A percentile compares a stretch with the other conserved stretches of the same genome.
phyloP scores from a whole-genome alignment of 2,797 vertebrate species.

The Myripristis jacobus region DNA sequence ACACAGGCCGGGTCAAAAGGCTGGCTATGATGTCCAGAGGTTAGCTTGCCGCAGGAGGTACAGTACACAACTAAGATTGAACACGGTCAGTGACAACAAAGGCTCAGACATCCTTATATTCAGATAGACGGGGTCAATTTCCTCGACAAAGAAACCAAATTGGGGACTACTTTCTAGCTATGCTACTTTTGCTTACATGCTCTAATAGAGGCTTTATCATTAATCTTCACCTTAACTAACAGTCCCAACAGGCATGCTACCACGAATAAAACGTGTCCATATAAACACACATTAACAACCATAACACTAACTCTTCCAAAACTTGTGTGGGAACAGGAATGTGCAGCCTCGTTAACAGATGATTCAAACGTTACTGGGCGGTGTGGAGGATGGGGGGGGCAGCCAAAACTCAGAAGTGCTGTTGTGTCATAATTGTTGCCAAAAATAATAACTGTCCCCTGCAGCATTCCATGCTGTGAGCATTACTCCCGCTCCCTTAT shows the following conservation, averaged over 20 bases:
- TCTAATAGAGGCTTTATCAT: neutral
- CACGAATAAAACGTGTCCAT: constrained; percentile 30
- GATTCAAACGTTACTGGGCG: constrained; percentile 45
- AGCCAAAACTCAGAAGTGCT: constrained; percentile 15
- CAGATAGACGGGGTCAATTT: constrained; percentile 23
- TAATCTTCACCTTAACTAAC: constrained; percentile 1
- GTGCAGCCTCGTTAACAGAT: constrained; percentile 34
- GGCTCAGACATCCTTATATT: constrained; percentile 20
- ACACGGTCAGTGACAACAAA: constrained; percentile 35
- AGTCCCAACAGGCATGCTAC: constrained; percentile 4
- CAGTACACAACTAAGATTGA: constrained; percentile 43
- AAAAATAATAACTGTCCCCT: constrained; percentile 50
- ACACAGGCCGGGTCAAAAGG: constrained; percentile 22
- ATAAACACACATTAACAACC: neutral
- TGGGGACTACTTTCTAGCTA: constrained; percentile 11
- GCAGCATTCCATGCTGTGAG: constrained; percentile 49
- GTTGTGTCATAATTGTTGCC: constrained; percentile 57
- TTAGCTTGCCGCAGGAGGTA: constrained; percentile 54
- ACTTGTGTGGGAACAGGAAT: constrained; percentile 29
- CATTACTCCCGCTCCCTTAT: constrained; percentile 41
- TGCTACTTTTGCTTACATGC: constrained; percentile 1
- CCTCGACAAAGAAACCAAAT: constrained; percentile 32
- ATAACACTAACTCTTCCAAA: constrained; percentile 20
- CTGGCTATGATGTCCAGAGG: constrained; percentile 23
- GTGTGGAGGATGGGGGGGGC: neutral